Evolutionary conservation across 1,140 invertebrate species (phyloP).

Genomic region (Hirudo medicinalis): DNA sequence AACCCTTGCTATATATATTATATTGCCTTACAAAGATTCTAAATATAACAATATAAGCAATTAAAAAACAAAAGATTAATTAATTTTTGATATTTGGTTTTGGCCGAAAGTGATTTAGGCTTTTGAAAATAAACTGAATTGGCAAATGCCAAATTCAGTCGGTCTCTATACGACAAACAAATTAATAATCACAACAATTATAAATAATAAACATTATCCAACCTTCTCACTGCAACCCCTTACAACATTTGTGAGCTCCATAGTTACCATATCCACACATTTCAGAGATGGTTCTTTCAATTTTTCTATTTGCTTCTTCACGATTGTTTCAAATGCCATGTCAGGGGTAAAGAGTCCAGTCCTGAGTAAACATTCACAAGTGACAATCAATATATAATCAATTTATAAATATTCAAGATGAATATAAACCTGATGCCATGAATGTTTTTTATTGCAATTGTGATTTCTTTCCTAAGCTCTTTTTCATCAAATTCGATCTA

Average conservation of each 20-base stretch:
- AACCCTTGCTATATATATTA: no score
- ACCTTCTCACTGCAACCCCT: slow-evolving; percentile 83
- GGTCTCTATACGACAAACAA: no score
- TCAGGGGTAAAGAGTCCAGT: slow-evolving; percentile 98
- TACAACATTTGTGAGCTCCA: slow-evolving; percentile 82
- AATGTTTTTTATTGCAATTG: slow-evolving; percentile 96
- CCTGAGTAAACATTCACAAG: slow-evolving; percentile 39
- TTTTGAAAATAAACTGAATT: no score
- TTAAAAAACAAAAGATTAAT: slow-evolving; percentile 17
- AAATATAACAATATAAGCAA: no score
- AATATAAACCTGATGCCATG: slow-evolving; percentile 57
- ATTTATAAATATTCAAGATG: neutral
- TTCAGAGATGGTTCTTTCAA: slow-evolving; percentile 93
- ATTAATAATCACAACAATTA: no score
- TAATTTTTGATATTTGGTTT: slow-evolving; percentile 56
- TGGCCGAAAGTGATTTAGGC: no score
- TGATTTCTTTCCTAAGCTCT: slow-evolving; percentile 88
- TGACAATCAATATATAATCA: slow-evolving; percentile 23
- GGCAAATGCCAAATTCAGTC: no score
- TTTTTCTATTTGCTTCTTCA: slow-evolving; percentile 91
- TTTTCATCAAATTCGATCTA: slow-evolving; percentile 90
- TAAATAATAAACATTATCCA: slow-evolving; percentile 26
- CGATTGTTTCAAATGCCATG: slow-evolving; percentile 99
- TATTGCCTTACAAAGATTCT: no score
- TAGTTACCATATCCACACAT: slow-evolving; percentile 91